Percentiles rank a stretch among this genome's conserved stretches.
phyloP scores from a whole-genome alignment of 2,113 vertebrate genomes.

The Pelecanoides urinatrix region DNA sequence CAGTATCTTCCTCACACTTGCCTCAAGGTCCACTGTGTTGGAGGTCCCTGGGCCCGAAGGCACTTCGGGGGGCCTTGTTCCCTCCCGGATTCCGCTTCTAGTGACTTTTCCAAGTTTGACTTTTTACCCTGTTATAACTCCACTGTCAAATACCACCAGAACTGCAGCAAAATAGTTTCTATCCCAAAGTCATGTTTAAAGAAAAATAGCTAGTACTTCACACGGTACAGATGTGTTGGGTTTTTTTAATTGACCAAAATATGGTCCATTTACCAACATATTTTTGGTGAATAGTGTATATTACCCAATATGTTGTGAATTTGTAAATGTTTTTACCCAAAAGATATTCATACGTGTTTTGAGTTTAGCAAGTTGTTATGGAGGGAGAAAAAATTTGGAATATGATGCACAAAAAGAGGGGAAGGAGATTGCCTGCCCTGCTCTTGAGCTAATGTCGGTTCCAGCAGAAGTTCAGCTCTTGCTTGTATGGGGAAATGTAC shows the following conservation, averaged over 20 bases:
- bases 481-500: background rate
- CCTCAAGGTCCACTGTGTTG: background rate
- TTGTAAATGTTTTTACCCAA: background rate
- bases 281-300: background rate
- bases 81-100: background rate
- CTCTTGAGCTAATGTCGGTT: background rate
- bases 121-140: background rate
- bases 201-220: background rate
- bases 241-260: background rate
- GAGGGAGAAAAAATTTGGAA: background rate
- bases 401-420: background rate
- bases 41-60: background rate
- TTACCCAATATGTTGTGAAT: background rate
- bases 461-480: background rate
- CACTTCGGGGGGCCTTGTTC: background rate
- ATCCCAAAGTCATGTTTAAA: background rate
- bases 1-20: background rate
- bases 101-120: background rate
- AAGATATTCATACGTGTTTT: background rate
- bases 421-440: background rate
- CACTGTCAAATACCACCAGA: background rate
- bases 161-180: background rate
- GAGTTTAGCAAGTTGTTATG: background rate
- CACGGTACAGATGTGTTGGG: background rate
- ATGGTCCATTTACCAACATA: background rate